Percentiles rank a stretch among this genome's conserved stretches.
phyloP scores from a whole-genome alignment of 2,888 invertebrate genomes.

The Parthenolecanium corni region DNA sequence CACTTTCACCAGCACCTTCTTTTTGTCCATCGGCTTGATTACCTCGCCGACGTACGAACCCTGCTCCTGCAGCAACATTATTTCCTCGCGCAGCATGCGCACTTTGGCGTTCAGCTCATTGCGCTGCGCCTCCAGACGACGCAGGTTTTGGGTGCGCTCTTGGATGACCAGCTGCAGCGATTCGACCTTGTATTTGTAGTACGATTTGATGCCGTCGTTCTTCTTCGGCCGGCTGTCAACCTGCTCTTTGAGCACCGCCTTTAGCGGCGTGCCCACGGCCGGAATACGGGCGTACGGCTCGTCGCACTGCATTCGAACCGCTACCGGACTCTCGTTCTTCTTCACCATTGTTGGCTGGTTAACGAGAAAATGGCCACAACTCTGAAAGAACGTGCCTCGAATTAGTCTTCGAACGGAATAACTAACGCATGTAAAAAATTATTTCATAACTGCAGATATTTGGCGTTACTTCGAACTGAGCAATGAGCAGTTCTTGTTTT shows the following conservation, averaged over 20 bases:
- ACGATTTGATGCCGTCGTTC: conserved; percentile 85
- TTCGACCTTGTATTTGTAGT: conserved; percentile 96
- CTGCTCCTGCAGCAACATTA: conserved; percentile 92
- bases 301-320: conserved; percentile 21
- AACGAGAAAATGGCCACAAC: too few species aligned
- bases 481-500: too few species aligned
- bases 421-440: too few species aligned
- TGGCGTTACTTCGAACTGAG: too few species aligned
- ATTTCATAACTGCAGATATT: too few species aligned
- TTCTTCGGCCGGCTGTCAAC: conserved; percentile 49
- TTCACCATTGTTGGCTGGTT: conserved; percentile 18
- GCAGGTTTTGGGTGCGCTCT: conserved; percentile 94
- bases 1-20: conserved; percentile 97
- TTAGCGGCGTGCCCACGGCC: conserved; percentile 6
- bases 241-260: conserved; percentile 53
- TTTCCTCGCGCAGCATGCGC: conserved; percentile 90
- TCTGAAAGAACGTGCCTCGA: too few species aligned
- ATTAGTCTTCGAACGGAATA: too few species aligned
- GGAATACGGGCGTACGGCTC: conserved; percentile 11
- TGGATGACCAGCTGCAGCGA: conserved; percentile 89
- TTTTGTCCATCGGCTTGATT: conserved; percentile 99
- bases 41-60: conserved; percentile 99
- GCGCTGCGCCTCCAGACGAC: conserved; percentile 92
- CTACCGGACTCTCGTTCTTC: conserved; percentile 11
- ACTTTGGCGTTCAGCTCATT: conserved; percentile 99